Evolutionary conservation across 2,797 vertebrate species (phyloP).

Genomic region (Epinephelus coioides): DNA sequence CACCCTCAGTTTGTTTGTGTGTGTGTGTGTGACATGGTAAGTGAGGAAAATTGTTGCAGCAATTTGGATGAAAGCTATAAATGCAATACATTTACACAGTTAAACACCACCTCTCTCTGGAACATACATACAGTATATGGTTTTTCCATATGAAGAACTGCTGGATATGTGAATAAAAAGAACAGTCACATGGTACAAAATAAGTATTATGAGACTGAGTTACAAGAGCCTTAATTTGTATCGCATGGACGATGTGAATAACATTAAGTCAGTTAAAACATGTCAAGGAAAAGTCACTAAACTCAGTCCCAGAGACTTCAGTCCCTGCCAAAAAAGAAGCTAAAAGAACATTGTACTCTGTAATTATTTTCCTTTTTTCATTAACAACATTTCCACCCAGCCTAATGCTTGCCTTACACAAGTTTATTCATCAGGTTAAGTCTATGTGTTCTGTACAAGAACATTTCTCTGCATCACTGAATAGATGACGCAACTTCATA

Average conservation of each 20-base stretch:
- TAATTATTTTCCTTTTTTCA: neutral
- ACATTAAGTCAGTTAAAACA: neutral
- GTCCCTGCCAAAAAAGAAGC: neutral
- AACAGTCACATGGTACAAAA: neutral
- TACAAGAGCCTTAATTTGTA: neutral
- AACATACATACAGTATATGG: neutral
- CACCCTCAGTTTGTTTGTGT: neutral
- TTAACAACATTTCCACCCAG: neutral
- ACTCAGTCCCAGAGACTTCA: neutral
- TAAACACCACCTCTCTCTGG: neutral
- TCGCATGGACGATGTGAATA: neutral
- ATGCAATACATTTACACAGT: neutral
- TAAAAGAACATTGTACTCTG: neutral
- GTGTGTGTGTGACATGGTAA: neutral
- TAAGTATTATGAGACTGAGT: neutral
- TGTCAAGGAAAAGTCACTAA: neutral
- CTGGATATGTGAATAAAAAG: neutral
- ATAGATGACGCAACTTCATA: neutral
- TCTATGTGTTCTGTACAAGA: constrained; percentile 3
- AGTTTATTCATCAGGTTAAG: neutral
- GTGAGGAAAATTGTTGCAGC: neutral
- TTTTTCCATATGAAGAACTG: neutral
- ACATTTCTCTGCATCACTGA: neutral
- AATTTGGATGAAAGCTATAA: neutral
- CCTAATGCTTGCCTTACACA: neutral